Percentiles rank a stretch among this genome's conserved stretches.
These are phyloP conservation scores for Tricholaema leucomelas DNA, from an alignment of 2,113 vertebrate genomes.

Conservation along the genomic window DNA sequence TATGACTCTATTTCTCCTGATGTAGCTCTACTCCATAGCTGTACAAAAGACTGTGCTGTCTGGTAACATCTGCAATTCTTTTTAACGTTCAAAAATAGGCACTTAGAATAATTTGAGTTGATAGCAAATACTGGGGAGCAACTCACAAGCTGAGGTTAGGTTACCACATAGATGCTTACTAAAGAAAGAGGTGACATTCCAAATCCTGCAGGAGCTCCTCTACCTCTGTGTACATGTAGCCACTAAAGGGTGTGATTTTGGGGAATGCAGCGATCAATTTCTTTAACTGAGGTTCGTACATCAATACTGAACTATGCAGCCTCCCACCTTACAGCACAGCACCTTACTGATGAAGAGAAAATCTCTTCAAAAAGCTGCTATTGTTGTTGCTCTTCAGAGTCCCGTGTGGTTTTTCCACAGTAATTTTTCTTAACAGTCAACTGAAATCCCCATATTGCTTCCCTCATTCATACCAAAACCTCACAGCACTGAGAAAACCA, in stretches of 20 bases:
- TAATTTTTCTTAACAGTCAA: conserved; percentile 51
- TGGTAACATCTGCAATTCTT: not conserved
- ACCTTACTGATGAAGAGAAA: not conserved
- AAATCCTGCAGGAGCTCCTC: not conserved
- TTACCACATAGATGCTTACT: not conserved
- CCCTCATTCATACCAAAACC: conserved; percentile 58
- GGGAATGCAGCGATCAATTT: not conserved
- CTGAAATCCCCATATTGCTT: conserved; percentile 58
- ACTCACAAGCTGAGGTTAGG: not conserved
- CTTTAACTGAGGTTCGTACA: rapidly evolving
- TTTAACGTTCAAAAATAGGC: not conserved
- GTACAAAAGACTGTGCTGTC: not conserved
- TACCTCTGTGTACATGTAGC: not conserved
- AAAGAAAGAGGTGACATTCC: not conserved
- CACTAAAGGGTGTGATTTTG: not conserved
- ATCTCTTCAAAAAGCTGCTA: conserved; percentile 11
- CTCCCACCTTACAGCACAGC: not conserved
- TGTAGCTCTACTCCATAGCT: not conserved
- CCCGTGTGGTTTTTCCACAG: conserved; percentile 43
- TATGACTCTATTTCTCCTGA: not conserved
- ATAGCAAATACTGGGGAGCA: not conserved
- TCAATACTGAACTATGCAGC: not conserved
- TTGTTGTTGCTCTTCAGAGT: not conserved
- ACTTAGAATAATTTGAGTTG: not conserved
- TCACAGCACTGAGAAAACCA: conserved; percentile 48